Conservation (phyloP, 1,140 invertebrate species). For the Nymphalis io region DNA sequence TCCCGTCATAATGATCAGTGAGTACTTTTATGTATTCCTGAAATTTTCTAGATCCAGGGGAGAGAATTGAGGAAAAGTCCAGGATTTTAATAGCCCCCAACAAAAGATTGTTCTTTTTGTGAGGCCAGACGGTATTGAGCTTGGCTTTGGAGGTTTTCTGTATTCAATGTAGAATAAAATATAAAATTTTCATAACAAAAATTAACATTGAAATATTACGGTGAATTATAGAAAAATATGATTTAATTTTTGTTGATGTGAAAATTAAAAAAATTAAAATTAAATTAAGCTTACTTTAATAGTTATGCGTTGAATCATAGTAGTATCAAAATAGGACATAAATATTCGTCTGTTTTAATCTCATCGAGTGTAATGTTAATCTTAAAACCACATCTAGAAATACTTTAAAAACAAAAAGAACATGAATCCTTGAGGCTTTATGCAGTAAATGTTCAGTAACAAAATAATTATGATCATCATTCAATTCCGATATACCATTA, state of each 20-base stretch:
- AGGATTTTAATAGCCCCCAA: slow-evolving; percentile 26
- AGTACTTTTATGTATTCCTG: slow-evolving; percentile 9
- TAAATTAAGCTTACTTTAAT: too few relatives aligned
- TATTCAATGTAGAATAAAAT: slow-evolving; percentile 18
- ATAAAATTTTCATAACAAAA: slow-evolving; percentile 1
- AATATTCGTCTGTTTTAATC: too few relatives aligned
- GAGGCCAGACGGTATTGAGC: slow-evolving; percentile 31
- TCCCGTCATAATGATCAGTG: slow-evolving; percentile 17
- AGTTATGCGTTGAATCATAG: too few relatives aligned
- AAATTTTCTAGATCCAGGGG: slow-evolving; percentile 25
- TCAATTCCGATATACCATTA: slow-evolving; percentile 55
- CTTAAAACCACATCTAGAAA: not conserved
- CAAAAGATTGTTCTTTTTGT: slow-evolving; percentile 28
- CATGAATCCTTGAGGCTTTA: slow-evolving; percentile 1
- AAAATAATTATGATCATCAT: slow-evolving; percentile 36
- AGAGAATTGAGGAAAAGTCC: slow-evolving; percentile 22
- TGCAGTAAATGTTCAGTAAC: slow-evolving; percentile 10
- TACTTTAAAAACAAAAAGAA: not conserved
- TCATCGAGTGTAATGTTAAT: too few relatives aligned
- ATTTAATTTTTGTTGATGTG: too few relatives aligned
- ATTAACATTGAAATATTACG: not conserved
- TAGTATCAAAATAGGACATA: too few relatives aligned
- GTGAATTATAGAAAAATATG: not conserved
- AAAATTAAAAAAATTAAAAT: too few relatives aligned
- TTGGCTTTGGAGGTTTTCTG: slow-evolving; percentile 26